These are phyloP conservation scores for Aphelinus atriplicis DNA, from an alignment of 1,140 invertebrate genomes.

Conservation along the genomic window DNA sequence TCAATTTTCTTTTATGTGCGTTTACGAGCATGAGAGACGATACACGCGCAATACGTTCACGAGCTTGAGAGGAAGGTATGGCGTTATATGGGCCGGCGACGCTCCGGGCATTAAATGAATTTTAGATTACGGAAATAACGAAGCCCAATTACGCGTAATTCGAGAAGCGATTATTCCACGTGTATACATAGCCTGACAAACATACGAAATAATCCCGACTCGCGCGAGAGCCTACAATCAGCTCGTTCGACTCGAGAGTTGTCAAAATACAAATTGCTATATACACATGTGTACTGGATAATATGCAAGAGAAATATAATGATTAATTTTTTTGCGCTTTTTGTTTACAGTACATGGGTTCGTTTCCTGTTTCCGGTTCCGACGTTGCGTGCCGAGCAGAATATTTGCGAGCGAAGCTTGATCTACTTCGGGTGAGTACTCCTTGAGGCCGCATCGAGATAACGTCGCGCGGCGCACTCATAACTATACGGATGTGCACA, in stretches of 20 bases:
- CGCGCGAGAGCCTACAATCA: too few relatives aligned
- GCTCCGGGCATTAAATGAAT: too few relatives aligned
- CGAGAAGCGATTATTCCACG: too few relatives aligned
- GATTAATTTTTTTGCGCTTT: constrained; percentile 35
- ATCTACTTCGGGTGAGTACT: constrained; percentile 72
- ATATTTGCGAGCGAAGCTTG: constrained; percentile 69
- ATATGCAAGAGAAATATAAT: neutral
- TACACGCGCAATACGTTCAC: constrained; percentile 14
- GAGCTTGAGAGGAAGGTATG: constrained; percentile 1
- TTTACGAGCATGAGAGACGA: neutral
- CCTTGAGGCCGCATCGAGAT: constrained; percentile 22
- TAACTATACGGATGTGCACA: too few relatives aligned
- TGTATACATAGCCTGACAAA: too few relatives aligned
- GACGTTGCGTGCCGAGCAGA: constrained; percentile 73
- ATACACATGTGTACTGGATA: neutral
- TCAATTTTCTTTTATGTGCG: constrained; percentile 23
- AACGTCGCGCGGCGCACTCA: too few relatives aligned
- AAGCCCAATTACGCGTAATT: too few relatives aligned
- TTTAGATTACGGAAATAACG: too few relatives aligned
- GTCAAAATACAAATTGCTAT: neutral
- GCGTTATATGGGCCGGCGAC: constrained; percentile 1
- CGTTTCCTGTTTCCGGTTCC: constrained; percentile 75
- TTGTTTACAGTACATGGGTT: constrained; percentile 79
- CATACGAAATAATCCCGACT: too few relatives aligned
- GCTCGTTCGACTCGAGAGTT: too few relatives aligned